Percentiles rank a stretch among this genome's conserved stretches.
Conservation (phyloP, 2,113 vertebrate species). For the Oncorhynchus masou region DNA sequence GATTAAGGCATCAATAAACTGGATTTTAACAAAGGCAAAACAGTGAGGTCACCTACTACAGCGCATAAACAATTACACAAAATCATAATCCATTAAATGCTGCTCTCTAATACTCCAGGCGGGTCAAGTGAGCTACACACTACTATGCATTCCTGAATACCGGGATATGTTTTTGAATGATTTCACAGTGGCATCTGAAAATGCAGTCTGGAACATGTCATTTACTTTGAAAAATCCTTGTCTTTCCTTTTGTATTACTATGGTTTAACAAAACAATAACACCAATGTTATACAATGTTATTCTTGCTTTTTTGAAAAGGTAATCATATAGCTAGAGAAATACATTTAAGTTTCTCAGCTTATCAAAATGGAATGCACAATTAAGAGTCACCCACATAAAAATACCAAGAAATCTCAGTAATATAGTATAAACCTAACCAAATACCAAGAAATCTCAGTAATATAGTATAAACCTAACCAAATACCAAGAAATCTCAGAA, state of each 20-base stretch:
- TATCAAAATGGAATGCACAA: slow-evolving; percentile 41
- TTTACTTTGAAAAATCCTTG: background rate
- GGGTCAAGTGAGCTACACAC: background rate
- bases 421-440: background rate
- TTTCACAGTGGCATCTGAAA: background rate
- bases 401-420: background rate
- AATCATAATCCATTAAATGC: background rate
- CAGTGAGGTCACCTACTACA: background rate
- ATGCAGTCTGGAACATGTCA: background rate
- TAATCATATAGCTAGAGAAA: background rate
- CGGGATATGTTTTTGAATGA: background rate
- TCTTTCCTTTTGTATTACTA: background rate
- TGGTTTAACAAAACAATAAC: background rate
- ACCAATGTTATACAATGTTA: background rate
- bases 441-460: too few species aligned
- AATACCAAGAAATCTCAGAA: too few species aligned
- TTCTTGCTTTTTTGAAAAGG: slow-evolving; percentile 3
- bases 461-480: too few species aligned
- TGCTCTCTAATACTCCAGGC: background rate
- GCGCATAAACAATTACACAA: background rate
- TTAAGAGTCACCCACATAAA: slow-evolving; percentile 11
- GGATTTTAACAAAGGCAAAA: slow-evolving; percentile 6
- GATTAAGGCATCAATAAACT: slow-evolving; percentile 14
- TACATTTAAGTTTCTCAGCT: background rate
- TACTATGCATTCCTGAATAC: background rate